Conservation (phyloP, 2,113 vertebrate species). For the Natator depressus region DNA sequence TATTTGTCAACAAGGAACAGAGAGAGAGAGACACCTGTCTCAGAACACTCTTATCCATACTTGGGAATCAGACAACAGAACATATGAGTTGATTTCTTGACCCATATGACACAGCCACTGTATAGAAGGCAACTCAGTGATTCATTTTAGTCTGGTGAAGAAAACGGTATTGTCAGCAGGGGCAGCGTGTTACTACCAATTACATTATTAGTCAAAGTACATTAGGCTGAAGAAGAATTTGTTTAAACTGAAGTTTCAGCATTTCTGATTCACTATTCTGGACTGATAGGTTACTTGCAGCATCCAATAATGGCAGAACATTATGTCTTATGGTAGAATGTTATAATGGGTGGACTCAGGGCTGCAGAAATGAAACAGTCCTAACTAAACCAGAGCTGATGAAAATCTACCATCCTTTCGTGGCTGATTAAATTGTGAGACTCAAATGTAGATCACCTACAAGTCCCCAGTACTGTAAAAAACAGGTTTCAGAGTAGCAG, state of each 20-base stretch:
- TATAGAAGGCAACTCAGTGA: slow-evolving; percentile 18
- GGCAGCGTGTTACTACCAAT: neutral
- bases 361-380: neutral
- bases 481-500: no score
- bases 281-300: neutral
- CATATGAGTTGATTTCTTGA: slow-evolving; percentile 44
- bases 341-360: neutral
- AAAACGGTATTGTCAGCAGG: neutral
- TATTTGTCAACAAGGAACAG: slow-evolving; percentile 40
- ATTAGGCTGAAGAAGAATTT: neutral
- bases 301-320: neutral
- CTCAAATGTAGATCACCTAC: neutral
- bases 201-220: slow-evolving; percentile 37
- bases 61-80: slow-evolving; percentile 35
- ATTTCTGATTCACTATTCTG: neutral
- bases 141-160: slow-evolving; percentile 15
- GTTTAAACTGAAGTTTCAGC: slow-evolving; percentile 11
- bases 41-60: slow-evolving; percentile 24
- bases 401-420: neutral
- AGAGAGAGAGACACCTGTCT: slow-evolving; percentile 1
- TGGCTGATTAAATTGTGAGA: neutral
- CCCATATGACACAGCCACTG: neutral
- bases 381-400: neutral
- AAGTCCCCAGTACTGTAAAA: neutral
- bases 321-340: neutral